Evolutionary conservation across 2,888 invertebrate genomes (phyloP).

Genomic region (Philonicus albiceps): DNA sequence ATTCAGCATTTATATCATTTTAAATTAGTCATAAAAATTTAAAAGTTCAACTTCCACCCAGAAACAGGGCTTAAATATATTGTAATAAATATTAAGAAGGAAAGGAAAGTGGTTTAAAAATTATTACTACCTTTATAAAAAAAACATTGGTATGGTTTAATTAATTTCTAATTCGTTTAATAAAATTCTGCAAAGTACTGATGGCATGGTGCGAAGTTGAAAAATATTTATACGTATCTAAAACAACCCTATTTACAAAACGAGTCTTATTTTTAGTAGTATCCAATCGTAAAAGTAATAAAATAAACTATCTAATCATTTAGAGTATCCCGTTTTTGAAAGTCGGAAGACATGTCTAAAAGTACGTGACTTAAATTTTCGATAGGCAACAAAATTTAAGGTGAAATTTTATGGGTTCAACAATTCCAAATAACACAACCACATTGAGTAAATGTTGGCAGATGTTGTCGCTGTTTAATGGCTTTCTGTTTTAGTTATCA

Average conservation of each 20-base stretch:
- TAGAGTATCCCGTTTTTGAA: neutral
- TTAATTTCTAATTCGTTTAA: too few relatives aligned
- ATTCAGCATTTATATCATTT: too few relatives aligned
- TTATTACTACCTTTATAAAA: too few relatives aligned
- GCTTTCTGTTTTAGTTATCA: neutral
- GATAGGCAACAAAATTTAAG: neutral
- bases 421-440: neutral
- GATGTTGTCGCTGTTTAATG: neutral
- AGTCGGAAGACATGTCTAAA: neutral
- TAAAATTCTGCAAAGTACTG: too few relatives aligned
- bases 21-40: too few relatives aligned
- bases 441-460: neutral
- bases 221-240: neutral
- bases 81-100: too few relatives aligned
- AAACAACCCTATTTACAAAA: neutral
- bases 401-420: neutral
- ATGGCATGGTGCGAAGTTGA: neutral
- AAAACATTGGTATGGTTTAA: too few relatives aligned
- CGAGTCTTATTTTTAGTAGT: neutral
- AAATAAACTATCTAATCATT: neutral
- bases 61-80: too few relatives aligned
- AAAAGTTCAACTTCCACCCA: too few relatives aligned
- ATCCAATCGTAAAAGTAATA: neutral
- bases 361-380: neutral
- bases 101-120: too few relatives aligned